A percentile compares a stretch with the other conserved stretches of the same genome.
phyloP scores from a whole-genome alignment of 1,140 invertebrate genomes.

The Penaeus chinensis region DNA sequence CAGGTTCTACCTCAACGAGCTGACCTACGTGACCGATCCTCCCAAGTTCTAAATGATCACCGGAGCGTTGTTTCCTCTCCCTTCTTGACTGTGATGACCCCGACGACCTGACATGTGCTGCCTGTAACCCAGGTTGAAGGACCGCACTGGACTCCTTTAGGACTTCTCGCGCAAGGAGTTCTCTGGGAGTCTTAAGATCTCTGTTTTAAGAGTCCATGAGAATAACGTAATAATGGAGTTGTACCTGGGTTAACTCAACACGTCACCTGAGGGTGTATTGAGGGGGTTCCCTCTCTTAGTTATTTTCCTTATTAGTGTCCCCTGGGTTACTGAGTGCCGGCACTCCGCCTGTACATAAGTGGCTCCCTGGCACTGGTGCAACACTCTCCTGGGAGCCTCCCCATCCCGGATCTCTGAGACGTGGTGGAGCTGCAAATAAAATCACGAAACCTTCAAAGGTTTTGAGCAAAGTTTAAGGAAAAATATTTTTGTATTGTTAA shows the following conservation, averaged over 20 bases:
- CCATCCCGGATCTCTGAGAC: slow-evolving; percentile 1
- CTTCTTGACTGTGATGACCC: slow-evolving; percentile 31
- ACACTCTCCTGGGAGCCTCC: background rate
- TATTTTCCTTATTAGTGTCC: background rate
- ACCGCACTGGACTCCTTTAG: background rate
- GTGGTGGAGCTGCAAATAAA: background rate
- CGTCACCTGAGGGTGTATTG: too few relatives aligned
- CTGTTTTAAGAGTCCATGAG: too few relatives aligned
- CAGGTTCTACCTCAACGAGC: slow-evolving; percentile 74
- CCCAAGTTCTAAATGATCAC: slow-evolving; percentile 66
- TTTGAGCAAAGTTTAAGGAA: too few relatives aligned
- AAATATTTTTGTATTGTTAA: too few relatives aligned
- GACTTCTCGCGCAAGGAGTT: background rate
- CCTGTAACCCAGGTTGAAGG: slow-evolving; percentile 18
- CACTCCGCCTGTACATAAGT: slow-evolving; percentile 28
- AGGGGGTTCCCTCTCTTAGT: background rate
- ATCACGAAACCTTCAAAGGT: too few relatives aligned
- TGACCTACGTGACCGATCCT: slow-evolving; percentile 75
- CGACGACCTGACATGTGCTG: slow-evolving; percentile 25
- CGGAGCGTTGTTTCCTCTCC: background rate
- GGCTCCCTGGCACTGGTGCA: slow-evolving; percentile 5
- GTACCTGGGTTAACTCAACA: too few relatives aligned
- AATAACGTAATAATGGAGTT: too few relatives aligned
- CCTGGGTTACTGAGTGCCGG: slow-evolving; percentile 19
- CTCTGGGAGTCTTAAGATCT: too few relatives aligned